Conservation (phyloP, 1,140 invertebrate genomes). For the Proctacanthus coquilletti region DNA sequence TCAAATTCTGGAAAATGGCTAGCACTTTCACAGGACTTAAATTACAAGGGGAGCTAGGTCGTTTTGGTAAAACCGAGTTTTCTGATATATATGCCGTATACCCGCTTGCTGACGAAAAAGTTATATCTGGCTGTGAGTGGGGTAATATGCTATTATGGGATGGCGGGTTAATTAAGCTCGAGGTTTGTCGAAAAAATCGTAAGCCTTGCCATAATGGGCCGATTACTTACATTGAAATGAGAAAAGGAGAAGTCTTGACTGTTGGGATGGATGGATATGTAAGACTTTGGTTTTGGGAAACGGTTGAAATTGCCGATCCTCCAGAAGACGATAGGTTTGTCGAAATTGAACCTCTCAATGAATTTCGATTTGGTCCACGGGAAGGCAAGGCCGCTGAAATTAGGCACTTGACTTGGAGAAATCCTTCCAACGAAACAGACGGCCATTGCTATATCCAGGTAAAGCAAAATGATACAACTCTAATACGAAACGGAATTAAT, state of each 20-base stretch:
- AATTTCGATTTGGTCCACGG: constrained; percentile 30
- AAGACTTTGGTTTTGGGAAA: constrained; percentile 74
- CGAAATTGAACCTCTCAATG: constrained; percentile 70
- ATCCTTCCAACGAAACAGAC: constrained; percentile 14
- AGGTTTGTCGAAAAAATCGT: constrained; percentile 50
- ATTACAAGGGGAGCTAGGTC: constrained; percentile 65
- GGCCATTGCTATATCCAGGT: constrained; percentile 21
- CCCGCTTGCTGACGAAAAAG: constrained; percentile 73
- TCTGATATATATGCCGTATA: constrained; percentile 72
- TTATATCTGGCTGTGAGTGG: constrained; percentile 73
- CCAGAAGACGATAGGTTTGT: constrained; percentile 60
- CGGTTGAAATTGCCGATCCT: constrained; percentile 64
- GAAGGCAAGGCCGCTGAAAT: no score
- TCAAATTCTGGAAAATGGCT: constrained; percentile 89
- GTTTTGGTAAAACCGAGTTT: constrained; percentile 81
- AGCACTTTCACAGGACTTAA: constrained; percentile 80
- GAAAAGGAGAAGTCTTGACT: constrained; percentile 44
- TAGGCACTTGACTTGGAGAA: constrained; percentile 18
- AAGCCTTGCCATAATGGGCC: constrained; percentile 56
- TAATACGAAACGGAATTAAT: not conserved
- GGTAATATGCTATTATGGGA: constrained; percentile 84
- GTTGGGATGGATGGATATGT: constrained; percentile 65
- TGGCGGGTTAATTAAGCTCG: constrained; percentile 66
- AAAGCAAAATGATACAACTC: not conserved
- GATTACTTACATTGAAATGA: constrained; percentile 56